Percentiles rank a stretch among this genome's conserved stretches.
Evolutionary conservation across 1,140 invertebrate species (phyloP).

Genomic region (Zeugodacus cucurbitae): DNA sequence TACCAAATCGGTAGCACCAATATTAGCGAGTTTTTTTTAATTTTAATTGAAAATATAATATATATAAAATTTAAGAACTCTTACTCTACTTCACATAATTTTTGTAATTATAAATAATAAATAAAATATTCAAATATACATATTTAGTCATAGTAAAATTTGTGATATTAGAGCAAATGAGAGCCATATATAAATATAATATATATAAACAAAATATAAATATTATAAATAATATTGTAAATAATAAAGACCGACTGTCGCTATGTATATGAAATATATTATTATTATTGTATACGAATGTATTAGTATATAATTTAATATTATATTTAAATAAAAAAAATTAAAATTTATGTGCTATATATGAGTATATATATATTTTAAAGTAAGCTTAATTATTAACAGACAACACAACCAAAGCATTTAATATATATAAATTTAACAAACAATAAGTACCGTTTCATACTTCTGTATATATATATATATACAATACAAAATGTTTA

Average conservation of each 20-base stretch:
- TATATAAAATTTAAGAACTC: background rate
- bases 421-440: background rate
- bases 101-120: background rate
- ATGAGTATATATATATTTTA: background rate
- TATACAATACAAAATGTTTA: no score
- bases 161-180: constrained; percentile 23
- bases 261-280: background rate
- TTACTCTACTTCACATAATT: no score
- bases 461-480: background rate
- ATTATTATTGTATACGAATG: background rate
- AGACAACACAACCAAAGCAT: background rate
- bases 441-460: background rate
- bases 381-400: background rate
- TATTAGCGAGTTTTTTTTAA: no score
- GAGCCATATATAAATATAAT: background rate
- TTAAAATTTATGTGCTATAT: background rate
- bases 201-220: background rate
- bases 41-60: background rate
- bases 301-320: background rate
- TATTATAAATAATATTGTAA: background rate
- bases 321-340: background rate
- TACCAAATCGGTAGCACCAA: no score
- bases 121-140: background rate
- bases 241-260: background rate
- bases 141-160: background rate